Evolutionary conservation across 2,113 vertebrate species (phyloP), one percentile per base, ranked within the genome.

Genomic region (Istiophorus platypterus): DNA sequence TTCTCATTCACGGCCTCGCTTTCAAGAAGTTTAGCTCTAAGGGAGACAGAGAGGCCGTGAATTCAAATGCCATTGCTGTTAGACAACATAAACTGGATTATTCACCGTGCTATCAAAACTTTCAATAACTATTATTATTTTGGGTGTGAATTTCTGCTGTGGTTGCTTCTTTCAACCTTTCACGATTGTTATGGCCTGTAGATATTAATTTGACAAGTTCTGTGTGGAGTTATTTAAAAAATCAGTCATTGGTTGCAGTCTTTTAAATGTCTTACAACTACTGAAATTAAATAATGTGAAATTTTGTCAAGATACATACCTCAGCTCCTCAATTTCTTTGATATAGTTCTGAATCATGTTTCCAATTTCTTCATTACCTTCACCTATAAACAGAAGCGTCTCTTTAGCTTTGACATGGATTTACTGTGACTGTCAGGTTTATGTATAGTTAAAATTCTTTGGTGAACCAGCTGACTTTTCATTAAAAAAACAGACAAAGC

Each of bases 291-390:
- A 66, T 18, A 20, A 27, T 67, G 10, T 37, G 5, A 31, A 14
- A 69, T 58, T 5, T 13, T 15, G 0, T 72, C 10, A 56, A 5
- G 12, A 26, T 20, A 7, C 52, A 2, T 94, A 99, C 98, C 98
- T 96, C 91, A 99, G 98, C 91, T 99, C 97, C 94, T 99, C 98
- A 4, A 99, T 99, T 94, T 99, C 98, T 94, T 98, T 97, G 89
- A 99, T 99, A 77, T 99, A 99, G 93, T 97, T 99, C 83, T 99
- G 95, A 91, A 99, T 97, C 98, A 99, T 99, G 93, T 97, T 97
- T 81, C 97, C 97, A 27, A 99, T 99, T 91, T 99, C 98, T 93
- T 99, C 98, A 86, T 93, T 98, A 41, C 98, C 98, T 88, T 99
- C 98, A 80, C 98, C 98, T 99, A 83, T 5, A 91, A 85, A 79